Conservation (phyloP, 2,888 invertebrate species). For the Drosophila pseudotalamancana region DNA sequence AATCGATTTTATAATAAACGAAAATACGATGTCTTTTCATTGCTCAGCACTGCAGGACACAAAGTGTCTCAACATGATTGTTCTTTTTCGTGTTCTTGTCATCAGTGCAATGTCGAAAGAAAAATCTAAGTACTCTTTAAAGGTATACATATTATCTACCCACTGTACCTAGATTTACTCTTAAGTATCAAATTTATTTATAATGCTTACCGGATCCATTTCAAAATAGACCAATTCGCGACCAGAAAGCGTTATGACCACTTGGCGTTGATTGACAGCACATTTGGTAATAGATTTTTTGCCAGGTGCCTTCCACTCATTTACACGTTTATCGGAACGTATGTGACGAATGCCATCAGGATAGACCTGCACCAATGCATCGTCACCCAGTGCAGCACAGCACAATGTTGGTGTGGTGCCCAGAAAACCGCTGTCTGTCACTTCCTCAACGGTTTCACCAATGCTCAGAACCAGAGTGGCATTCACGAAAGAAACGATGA, state of each 20-base stretch:
- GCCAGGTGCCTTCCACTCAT: slow-evolving; percentile 99
- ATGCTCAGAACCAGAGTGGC: slow-evolving; percentile 99
- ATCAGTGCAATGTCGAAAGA: slow-evolving; percentile 71
- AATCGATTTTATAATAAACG: background rate
- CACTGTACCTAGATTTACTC: background rate
- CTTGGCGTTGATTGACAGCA: slow-evolving; percentile 99
- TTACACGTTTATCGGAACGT: slow-evolving; percentile 98
- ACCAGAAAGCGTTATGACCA: slow-evolving; percentile 98
- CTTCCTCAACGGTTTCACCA: slow-evolving; percentile 99
- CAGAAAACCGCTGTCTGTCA: slow-evolving; percentile 99
- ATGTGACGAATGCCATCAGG: slow-evolving; percentile 99
- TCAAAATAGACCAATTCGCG: slow-evolving; percentile 99
- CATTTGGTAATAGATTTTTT: slow-evolving; percentile 98
- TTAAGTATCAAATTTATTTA: background rate
- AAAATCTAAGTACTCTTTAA: background rate
- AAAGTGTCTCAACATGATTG: slow-evolving; percentile 83
- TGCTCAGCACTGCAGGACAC: slow-evolving; percentile 85
- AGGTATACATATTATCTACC: background rate
- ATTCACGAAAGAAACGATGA: slow-evolving; percentile 99
- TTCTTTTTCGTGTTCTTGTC: slow-evolving; percentile 83
- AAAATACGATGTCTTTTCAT: background rate
- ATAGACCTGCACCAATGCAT: slow-evolving; percentile 99
- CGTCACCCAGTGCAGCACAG: slow-evolving; percentile 98
- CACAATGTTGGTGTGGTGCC: slow-evolving; percentile 99
- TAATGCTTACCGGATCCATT: slow-evolving; percentile 97